Evolutionary conservation across 2,113 vertebrate species (phyloP), one percentile per base, ranked within the genome.

Genomic region (Mus spicilegus): DNA sequence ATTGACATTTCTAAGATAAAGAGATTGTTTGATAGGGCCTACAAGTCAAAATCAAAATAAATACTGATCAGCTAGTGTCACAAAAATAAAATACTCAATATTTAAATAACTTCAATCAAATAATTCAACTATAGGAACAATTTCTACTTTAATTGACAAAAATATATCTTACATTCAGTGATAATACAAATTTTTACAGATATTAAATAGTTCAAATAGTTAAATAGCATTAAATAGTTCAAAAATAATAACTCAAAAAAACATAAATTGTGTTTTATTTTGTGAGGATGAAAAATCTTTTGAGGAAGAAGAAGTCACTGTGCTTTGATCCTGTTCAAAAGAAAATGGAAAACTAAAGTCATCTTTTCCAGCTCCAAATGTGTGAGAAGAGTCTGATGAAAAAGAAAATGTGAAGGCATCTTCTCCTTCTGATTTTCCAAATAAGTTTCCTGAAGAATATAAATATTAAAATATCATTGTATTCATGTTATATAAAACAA

Each of bases 341-440:
- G 98, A 96, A 98, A 99, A 99, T 39, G 98, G 95, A 98, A 99
- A 99, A 97, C 93, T 97, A 95, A 98, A 98, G 80, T 98, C 98
- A 97, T 99, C 98, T 98, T 98, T 99, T 95, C 97, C 98, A 96
- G 98, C 96, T 98, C 95, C 98, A 98, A 98, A 98, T 54, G 93
- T 88, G 89, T 97, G 98, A 96, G 98, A 97, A 1, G 97, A 95
- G 39, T 98, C 98, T 2, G 97, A 97, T 67, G 96, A 5, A 97
- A 99, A 99, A 81, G 98, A 95, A 98, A 99, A 99, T 77, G 97
- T 54, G 98, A 99, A 99, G 22, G 87, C 58, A 93, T 98, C 98
- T 86, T 99, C 98, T 90, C 98, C 98, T 90, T 98, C 98, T 97
- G 98, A 73, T 93, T 98, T 99, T 33, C 98, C 98, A 98, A 99